phyloP scores from a whole-genome alignment of 2,797 vertebrate species.

The Rhinichthys osculus region DNA sequence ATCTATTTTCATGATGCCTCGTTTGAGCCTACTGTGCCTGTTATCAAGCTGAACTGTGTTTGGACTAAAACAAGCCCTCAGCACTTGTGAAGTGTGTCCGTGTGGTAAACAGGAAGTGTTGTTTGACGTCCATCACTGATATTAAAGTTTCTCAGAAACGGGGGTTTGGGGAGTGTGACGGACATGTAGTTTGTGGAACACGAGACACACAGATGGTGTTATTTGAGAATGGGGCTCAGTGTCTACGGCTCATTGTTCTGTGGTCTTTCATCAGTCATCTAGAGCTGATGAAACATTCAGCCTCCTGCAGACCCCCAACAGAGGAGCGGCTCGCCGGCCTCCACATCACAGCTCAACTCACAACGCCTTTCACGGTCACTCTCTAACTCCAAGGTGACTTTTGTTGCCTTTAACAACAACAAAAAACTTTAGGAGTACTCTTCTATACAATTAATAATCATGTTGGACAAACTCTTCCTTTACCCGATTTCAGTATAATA shows the following conservation, averaged over 20 bases:
- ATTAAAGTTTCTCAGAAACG: not conserved
- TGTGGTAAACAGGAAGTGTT: not conserved
- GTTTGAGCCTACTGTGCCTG: not conserved
- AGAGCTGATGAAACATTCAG: constrained; percentile 44
- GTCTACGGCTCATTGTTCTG: constrained; percentile 68
- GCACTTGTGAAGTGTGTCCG: not conserved
- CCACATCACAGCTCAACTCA: not conserved
- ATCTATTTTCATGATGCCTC: not conserved
- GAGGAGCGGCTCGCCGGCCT: not conserved
- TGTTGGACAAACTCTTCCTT: not conserved
- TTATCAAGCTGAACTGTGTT: not conserved
- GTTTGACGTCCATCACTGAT: constrained; percentile 1
- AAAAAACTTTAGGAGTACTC: not conserved
- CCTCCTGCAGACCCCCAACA: constrained; percentile 31
- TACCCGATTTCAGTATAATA: not conserved
- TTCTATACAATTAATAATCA: not conserved
- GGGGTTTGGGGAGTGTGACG: constrained; percentile 18
- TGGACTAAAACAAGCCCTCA: not conserved
- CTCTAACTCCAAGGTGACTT: not conserved
- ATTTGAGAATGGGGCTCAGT: constrained; percentile 66
- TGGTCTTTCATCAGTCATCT: constrained; percentile 64
- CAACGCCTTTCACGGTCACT: not conserved
- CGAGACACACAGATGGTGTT: constrained; percentile 60
- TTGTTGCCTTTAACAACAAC: not conserved
- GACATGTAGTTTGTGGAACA: constrained; percentile 63